Percentiles rank a stretch among this genome's conserved stretches.
Evolutionary conservation across 1,140 invertebrate species (phyloP).

Genomic region (Cotesia glomerata): DNA sequence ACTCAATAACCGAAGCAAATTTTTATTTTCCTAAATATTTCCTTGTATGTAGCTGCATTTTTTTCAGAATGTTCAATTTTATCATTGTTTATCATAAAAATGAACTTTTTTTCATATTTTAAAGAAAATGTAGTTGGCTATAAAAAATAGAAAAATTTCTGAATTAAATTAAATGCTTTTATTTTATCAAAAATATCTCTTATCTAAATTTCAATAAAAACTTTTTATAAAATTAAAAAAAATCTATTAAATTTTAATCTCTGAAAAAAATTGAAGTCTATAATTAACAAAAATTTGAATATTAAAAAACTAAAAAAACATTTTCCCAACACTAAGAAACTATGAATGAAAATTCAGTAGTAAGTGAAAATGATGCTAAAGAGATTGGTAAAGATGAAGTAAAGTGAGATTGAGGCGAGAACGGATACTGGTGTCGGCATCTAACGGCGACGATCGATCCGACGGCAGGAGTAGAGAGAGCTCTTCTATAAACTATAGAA

Average conservation of each 20-base stretch:
- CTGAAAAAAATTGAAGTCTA: no score
- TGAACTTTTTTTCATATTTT: no score
- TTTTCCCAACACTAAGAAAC: not conserved
- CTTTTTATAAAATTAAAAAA: no score
- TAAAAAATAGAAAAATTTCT: no score
- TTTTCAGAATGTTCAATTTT: slow-evolving; percentile 1
- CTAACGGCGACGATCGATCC: slow-evolving; percentile 34
- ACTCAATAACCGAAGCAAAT: no score
- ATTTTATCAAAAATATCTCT: no score
- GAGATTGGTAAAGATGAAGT: slow-evolving; percentile 16
- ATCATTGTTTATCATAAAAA: not conserved
- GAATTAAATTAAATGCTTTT: no score
- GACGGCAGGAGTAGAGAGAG: not conserved
- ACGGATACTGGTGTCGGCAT: slow-evolving; percentile 44
- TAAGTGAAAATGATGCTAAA: not conserved
- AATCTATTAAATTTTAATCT: no score
- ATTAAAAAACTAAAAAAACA: not conserved
- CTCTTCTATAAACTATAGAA: not conserved
- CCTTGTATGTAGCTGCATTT: not conserved
- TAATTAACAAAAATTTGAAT: no score
- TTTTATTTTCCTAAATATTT: no score
- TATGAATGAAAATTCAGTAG: not conserved
- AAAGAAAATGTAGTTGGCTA: no score
- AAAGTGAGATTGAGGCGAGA: not conserved
- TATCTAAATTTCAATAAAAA: no score